Evolutionary conservation across 2,888 invertebrate species (phyloP), one percentile per base, ranked within the genome.

Genomic region (Deilephila porcellus): DNA sequence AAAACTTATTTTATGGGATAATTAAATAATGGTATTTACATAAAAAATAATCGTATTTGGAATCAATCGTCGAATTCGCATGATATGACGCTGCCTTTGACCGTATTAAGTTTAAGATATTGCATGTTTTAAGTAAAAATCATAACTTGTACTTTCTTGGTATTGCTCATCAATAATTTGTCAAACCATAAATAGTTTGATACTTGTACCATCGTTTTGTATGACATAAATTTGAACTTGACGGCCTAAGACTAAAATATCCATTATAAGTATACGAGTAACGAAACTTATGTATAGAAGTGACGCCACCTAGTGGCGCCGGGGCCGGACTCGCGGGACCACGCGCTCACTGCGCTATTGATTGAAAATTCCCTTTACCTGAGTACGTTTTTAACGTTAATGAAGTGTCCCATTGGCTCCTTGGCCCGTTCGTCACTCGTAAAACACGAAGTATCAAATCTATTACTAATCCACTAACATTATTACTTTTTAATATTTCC

Each of bases 1-100:
- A 88, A 89, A 91, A 88, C 86, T 88, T 89, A 90, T 85, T 81
- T 81, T 88, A 87, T 86, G 85, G 87, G 84, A 86, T 85, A 88
- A 83, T 88, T 88, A 89, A 87, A 89, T 86, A 87, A 85, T 85
- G 72, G 79, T 85, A 89, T 87, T 81, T 88, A 89, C 85, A 85
- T 84, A 85, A 83, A 85, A 85, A 82, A 78, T 75, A 79, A 80
- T 81, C 77, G 79, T 80, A 85, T 83, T 85, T 85, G 81, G 83
- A 88, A 83, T 84, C 77, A 84, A 81, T 84, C 82, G 78, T 82
- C 82, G 81, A 83, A 82, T 80, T 82, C 79, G 77, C 83, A 84
- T 88, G 89, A 91, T 90, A 89, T 90, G 88, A 85, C 80, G 82
- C 81, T 84, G 56, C 63, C 63, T 56, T 72, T 72, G 53, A 64